Percentiles rank a stretch among this genome's conserved stretches.
Conservation (phyloP, 2,888 invertebrate species). For the Eristalis pertinax region DNA sequence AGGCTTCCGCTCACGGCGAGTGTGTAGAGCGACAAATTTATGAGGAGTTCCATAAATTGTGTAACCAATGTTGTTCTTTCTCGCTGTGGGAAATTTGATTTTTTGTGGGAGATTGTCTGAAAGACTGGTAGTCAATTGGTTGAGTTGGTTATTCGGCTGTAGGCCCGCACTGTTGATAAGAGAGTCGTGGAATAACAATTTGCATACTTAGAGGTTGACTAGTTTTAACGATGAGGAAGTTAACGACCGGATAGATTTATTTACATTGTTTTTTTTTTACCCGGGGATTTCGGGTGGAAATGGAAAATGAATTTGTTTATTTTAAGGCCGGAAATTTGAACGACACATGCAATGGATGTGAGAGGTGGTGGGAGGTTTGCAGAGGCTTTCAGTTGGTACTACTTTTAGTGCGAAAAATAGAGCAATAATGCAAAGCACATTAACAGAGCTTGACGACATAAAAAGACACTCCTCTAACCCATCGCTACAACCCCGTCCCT, state of each 20-base stretch:
- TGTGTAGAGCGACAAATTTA: conserved; percentile 18
- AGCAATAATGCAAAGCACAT: no score
- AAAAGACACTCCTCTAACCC: no score
- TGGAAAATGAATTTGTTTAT: not conserved
- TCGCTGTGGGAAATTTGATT: not conserved
- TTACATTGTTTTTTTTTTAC: not conserved
- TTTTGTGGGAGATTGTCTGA: not conserved
- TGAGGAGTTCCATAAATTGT: conserved; percentile 14
- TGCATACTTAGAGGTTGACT: not conserved
- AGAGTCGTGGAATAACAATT: not conserved
- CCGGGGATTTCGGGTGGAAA: not conserved
- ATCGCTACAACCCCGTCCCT: no score
- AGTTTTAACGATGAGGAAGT: conserved; percentile 1
- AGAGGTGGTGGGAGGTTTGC: no score
- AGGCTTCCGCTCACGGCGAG: not conserved
- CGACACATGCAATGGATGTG: not conserved
- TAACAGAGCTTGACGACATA: no score
- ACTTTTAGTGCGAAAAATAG: no score
- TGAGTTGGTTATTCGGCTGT: not conserved
- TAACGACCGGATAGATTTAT: not conserved
- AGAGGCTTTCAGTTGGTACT: no score
- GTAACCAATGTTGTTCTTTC: not conserved
- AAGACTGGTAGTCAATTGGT: conserved; percentile 1
- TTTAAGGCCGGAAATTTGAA: not conserved
- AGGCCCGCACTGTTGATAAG: not conserved